A percentile compares a stretch with the other conserved stretches of the same genome.
Evolutionary conservation across 2,797 vertebrate genomes (phyloP).

Genomic region (Orientallactaga sibirica): DNA sequence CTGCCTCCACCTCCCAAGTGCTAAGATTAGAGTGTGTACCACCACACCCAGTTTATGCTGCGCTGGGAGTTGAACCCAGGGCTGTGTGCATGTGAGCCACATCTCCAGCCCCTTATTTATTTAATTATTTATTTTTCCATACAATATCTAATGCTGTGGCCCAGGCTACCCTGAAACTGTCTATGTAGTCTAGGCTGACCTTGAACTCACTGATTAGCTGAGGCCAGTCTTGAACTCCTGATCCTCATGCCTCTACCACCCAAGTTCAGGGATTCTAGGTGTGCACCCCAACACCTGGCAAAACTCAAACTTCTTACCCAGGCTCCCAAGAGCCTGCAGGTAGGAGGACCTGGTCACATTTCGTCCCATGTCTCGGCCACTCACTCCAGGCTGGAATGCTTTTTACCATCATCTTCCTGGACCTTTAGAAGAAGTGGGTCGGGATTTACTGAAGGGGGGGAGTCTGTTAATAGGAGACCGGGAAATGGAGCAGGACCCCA

Average conservation of each 20-base stretch:
- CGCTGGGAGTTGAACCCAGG: too few relatives aligned
- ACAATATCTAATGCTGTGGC: not conserved
- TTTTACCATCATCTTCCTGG: not conserved
- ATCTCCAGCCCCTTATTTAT: too few relatives aligned
- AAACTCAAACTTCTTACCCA: not conserved
- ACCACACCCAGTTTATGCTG: too few relatives aligned
- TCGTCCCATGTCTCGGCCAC: not conserved
- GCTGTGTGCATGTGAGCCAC: too few relatives aligned
- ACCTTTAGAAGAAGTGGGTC: not conserved
- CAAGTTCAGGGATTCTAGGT: not conserved
- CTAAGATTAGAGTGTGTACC: too few relatives aligned
- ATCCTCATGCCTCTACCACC: too few relatives aligned
- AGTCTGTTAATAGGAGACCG: not conserved
- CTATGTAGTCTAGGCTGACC: not conserved
- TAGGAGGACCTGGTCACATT: not conserved
- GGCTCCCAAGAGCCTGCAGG: not conserved
- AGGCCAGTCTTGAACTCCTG: not conserved
- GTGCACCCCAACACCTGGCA: not conserved
- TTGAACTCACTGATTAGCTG: not conserved
- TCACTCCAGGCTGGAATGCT: not conserved
- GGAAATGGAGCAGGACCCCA: too few relatives aligned
- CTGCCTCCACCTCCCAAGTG: too few relatives aligned
- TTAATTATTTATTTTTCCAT: not conserved
- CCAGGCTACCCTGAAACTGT: not conserved
- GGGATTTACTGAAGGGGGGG: too few relatives aligned